These are phyloP conservation scores for Pao palembangensis DNA, from an alignment of 2,113 vertebrate genomes.

Conservation along the genomic window DNA sequence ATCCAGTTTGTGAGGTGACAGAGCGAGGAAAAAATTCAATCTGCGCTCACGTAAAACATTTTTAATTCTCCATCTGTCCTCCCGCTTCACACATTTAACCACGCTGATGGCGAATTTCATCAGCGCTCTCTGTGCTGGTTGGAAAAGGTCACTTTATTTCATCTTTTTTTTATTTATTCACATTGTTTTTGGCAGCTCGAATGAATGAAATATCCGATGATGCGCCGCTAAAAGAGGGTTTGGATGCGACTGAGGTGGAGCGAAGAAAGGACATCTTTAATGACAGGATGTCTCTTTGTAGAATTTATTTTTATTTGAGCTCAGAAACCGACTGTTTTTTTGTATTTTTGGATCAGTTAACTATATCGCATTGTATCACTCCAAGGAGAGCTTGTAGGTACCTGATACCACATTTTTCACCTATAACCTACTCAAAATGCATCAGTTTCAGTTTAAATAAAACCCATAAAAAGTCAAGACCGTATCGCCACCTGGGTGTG, in stretches of 20 bases:
- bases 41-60: not conserved
- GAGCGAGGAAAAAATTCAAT: no score
- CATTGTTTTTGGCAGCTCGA: not conserved
- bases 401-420: not conserved
- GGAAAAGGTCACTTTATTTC: not conserved
- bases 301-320: not conserved
- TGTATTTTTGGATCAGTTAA: slow-evolving; percentile 8
- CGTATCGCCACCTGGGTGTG: no score
- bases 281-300: not conserved
- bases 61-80: slow-evolving; percentile 20
- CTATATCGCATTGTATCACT: not conserved
- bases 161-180: not conserved
- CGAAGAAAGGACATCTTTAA: not conserved
- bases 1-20: not conserved
- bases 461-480: no score
- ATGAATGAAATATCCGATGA: not conserved
- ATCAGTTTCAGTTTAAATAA: not conserved
- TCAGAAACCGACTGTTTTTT: not conserved
- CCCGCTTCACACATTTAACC: slow-evolving; percentile 9
- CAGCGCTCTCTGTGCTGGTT: not conserved
- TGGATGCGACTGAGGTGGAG: not conserved
- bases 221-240: not conserved
- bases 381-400: no score
- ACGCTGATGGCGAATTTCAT: slow-evolving; percentile 1
- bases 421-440: not conserved